Evolutionary conservation across 2,888 invertebrate genomes (phyloP), one percentile per base, ranked within the genome.

Genomic region (Glyphotaelius pellucidus): DNA sequence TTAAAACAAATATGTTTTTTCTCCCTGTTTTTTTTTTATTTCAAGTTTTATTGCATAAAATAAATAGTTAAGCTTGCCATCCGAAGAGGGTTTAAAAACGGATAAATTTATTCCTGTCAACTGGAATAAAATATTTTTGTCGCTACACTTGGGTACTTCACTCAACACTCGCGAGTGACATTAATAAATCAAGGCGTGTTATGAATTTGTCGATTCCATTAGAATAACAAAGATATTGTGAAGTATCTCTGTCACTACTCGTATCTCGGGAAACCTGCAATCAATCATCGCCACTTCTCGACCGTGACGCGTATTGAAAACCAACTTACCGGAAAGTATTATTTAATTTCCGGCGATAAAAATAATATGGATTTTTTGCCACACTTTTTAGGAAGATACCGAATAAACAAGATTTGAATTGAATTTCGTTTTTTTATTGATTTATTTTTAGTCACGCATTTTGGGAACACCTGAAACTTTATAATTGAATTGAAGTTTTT

Each of bases 161-260:
- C 25, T 86, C 42, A 30, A 47, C 86, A 42, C 42, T 25, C 42
- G 47, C 2, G 19, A 86, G 42, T 42, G 86, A 86, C 86, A 86
- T 86, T 42, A 86, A 86, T 42, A 86, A 86, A 42, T 86, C 42
- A 42, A 42, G 42, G 47, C 86, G 9, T 86, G 86, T 86, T 86
- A 38, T 86, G 86, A 86, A 86, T 86, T 86, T 86, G 86, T 86
- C 86, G 86, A 86, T 86, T 86, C 86, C 86, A 86, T 86, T 86
- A 86, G 86, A 86, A 42, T 86, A 42, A 42, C 86, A 86, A 86
- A 86, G 42, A 86, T 86, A 86, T 86, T 86, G 67, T 86, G 86
- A 35, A 86, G 86, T 25, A 47, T 38, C 42, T 86, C 86, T 86
- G 86, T 86, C 86, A 86, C 42, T 86, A 86, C 15, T 47, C 47